Evolutionary conservation across 1,140 invertebrate genomes (phyloP).

Genomic region (Drosophila oshimai): DNA sequence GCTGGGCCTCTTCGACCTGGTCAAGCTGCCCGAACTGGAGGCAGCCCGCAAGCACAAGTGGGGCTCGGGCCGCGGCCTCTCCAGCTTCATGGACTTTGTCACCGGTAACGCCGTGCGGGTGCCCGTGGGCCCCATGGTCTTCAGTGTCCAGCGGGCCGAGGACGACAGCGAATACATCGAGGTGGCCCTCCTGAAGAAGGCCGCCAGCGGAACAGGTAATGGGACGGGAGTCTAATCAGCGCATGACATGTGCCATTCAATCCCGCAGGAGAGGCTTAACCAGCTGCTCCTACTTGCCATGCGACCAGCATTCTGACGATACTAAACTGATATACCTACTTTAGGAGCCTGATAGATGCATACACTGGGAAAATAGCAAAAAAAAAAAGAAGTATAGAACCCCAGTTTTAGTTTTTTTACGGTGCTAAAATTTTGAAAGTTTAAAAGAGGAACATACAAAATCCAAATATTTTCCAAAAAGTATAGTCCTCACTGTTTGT

Average conservation of each 20-base stretch:
- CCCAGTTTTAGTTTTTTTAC: too few species aligned
- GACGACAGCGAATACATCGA: slow-evolving; percentile 81
- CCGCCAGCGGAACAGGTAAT: slow-evolving; percentile 66
- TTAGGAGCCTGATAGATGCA: not conserved
- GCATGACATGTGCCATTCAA: slow-evolving; percentile 3
- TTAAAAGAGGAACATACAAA: too few species aligned
- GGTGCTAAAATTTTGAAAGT: too few species aligned
- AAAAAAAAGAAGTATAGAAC: too few species aligned
- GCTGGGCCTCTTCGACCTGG: slow-evolving; percentile 75
- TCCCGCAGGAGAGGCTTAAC: not conserved
- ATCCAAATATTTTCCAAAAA: too few species aligned
- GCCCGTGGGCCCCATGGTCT: slow-evolving; percentile 79
- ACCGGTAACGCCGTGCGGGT: slow-evolving; percentile 76
- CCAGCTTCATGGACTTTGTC: slow-evolving; percentile 75
- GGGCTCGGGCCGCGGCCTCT: slow-evolving; percentile 64
- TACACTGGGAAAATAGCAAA: not conserved
- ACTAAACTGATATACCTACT: slow-evolving; percentile 20
- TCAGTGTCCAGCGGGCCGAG: slow-evolving; percentile 80
- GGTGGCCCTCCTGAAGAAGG: slow-evolving; percentile 77
- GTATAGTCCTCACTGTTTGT: too few species aligned
- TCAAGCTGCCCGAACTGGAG: slow-evolving; percentile 62
- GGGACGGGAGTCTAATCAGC: slow-evolving; percentile 1
- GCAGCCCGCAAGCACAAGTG: slow-evolving; percentile 52
- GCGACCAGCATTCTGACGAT: slow-evolving; percentile 4
- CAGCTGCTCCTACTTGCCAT: slow-evolving; percentile 38